Percentiles rank a stretch among this genome's conserved stretches.
Conservation (phyloP, 2,888 invertebrate species). For the Dysmachus trigonus region DNA sequence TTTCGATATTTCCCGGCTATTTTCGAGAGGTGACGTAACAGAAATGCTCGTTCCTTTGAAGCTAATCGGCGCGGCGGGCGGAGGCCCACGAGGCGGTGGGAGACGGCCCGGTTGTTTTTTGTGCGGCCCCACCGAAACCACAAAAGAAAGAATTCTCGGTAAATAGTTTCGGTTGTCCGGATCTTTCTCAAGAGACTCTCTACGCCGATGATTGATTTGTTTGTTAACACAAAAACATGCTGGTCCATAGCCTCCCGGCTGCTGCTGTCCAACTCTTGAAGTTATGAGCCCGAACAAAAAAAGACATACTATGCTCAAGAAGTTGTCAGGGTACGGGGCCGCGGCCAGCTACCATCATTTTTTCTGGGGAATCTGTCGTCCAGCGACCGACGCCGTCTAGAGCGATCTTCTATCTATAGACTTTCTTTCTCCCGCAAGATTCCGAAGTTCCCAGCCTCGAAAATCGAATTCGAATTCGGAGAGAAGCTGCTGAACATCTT, state of each 20-base stretch:
- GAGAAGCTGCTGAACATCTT: conserved; percentile 22
- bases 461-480: too few species aligned
- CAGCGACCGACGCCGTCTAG: conserved; percentile 5
- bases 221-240: conserved; percentile 45
- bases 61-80: conserved; percentile 39
- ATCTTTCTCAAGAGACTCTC: conserved; percentile 36
- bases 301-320: not conserved
- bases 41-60: conserved; percentile 27
- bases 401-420: not conserved
- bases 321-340: not conserved
- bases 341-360: not conserved
- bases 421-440: not conserved
- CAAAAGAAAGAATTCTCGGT: conserved; percentile 27
- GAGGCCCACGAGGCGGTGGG: not conserved
- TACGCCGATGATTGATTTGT: conserved; percentile 44
- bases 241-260: conserved; percentile 1
- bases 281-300: not conserved
- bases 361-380: conserved; percentile 26
- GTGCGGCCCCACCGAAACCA: not conserved
- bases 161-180: conserved; percentile 25
- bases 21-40: conserved; percentile 38
- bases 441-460: not conserved
- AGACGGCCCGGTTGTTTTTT: not conserved
- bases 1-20: conserved; percentile 2
- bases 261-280: not conserved